Evolutionary conservation across 1,140 invertebrate species (phyloP), one percentile per base, ranked within the genome.

Genomic region (Sogatella furcifera): DNA sequence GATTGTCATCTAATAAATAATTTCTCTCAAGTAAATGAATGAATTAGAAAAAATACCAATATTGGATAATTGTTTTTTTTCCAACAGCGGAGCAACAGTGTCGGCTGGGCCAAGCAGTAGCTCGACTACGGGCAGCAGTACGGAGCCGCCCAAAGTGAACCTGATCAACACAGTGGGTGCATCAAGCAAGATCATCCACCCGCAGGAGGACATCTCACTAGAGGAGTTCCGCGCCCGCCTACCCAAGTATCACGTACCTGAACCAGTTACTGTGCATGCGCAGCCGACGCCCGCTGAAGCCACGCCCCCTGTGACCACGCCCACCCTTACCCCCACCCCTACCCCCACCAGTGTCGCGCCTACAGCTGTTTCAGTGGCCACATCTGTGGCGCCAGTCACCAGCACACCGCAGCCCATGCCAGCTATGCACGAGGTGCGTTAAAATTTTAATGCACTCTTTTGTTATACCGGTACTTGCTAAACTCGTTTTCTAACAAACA

Each of bases 171-270:
- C 85, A 11, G 89, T 89, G 60, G 87, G 89, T 57, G 85, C 90
- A 24, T 85, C 88, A 17, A 91, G 90, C 71, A 90, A 90, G 77
- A 94, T 97, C 56, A 86, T 97, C 68, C 95, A 97, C 75, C 95
- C 94, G 22, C 84, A 89, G 22, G 92, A 97, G 74, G 95, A 97
- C 76, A 85, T 95, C 44, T 96, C 92, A 49, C 66, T 88, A 73
- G 93, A 95, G 72, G 92, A 96, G 76, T 83, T 90, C 63, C 78
- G 88, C 56, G 85, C 91, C 11, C 80, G 84, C 62, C 75, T 84
- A 68, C 78, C 83, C 3, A 89, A 89, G 71, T 95, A 95, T 72
- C 78, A 82, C 54, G 71, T 72, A n/a, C 22, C 38, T 11, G 57
- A 58, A 21, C 49, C 55, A n/a, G n/a, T n/a, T n/a, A n/a, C n/a